Evolutionary conservation across 2,113 vertebrate genomes (phyloP).

Genomic region (Corapipo altera): DNA sequence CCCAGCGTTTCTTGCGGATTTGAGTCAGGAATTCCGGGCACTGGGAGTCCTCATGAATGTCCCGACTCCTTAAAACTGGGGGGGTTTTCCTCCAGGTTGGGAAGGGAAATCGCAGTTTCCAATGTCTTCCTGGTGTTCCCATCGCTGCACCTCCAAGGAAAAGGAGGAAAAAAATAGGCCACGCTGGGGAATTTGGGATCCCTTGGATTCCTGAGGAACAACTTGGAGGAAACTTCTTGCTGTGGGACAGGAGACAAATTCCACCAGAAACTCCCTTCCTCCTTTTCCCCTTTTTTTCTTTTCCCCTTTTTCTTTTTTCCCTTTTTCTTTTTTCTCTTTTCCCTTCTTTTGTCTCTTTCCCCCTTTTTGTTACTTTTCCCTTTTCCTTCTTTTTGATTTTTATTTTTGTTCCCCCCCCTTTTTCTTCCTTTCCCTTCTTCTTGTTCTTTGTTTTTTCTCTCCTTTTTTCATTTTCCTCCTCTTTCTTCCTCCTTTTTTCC

Average conservation of each 20-base stretch:
- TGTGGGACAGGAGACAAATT: not conserved
- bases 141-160: fast-evolving
- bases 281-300: no score
- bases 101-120: not conserved
- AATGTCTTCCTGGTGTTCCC: not conserved
- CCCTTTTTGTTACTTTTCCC: not conserved
- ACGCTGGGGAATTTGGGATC: not conserved
- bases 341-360: no score
- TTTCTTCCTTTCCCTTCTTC: no score
- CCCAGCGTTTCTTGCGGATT: not conserved
- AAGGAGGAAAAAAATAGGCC: not conserved
- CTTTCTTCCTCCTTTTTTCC: no score
- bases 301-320: no score
- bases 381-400: no score
- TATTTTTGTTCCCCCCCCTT: no score
- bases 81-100: fast-evolving
- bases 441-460: no score
- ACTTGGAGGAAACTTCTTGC: not conserved
- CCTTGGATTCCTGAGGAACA: no score
- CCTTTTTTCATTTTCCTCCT: no score
- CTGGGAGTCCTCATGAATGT: not conserved
- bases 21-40: not conserved
- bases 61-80: not conserved
- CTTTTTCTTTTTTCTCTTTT: no score
- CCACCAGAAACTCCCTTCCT: not conserved